Conservation (phyloP, 2,888 invertebrate species). For the Ditula angustiorana region DNA sequence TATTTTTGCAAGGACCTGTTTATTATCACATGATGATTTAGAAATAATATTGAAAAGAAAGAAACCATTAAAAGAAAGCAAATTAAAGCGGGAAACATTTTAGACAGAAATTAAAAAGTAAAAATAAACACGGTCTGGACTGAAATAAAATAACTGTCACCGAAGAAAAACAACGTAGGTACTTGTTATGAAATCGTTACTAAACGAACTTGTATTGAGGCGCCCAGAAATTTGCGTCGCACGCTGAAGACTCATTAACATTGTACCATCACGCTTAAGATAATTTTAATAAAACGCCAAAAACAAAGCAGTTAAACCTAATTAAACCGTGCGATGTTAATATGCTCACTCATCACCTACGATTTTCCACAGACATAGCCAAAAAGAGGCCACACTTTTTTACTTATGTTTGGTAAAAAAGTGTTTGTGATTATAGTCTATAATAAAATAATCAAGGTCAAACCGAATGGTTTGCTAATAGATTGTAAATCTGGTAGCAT, state of each 20-base stretch:
- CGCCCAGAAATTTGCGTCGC: background rate
- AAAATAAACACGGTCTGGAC: background rate
- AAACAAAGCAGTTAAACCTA: constrained; percentile 35
- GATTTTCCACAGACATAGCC: constrained; percentile 46
- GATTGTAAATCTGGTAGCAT: constrained; percentile 39
- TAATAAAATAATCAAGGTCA: constrained; percentile 49
- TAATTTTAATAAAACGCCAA: constrained; percentile 17
- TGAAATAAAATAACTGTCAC: background rate
- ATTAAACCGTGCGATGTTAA: constrained; percentile 42
- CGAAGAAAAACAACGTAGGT: background rate
- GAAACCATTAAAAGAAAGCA: background rate
- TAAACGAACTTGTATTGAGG: background rate
- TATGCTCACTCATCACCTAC: constrained; percentile 39
- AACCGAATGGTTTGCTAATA: constrained; percentile 45
- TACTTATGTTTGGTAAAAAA: constrained; percentile 48
- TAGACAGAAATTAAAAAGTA: background rate
- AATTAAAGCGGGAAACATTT: background rate
- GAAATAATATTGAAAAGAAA: background rate
- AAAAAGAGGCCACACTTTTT: constrained; percentile 50
- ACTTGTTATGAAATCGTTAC: background rate
- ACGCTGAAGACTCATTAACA: background rate
- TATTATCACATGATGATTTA: background rate
- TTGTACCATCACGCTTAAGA: background rate
- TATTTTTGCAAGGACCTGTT: background rate
- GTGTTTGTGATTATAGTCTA: constrained; percentile 46